phyloP scores from a whole-genome alignment of 2,888 invertebrate genomes.

The Caenorhabditis afra region DNA sequence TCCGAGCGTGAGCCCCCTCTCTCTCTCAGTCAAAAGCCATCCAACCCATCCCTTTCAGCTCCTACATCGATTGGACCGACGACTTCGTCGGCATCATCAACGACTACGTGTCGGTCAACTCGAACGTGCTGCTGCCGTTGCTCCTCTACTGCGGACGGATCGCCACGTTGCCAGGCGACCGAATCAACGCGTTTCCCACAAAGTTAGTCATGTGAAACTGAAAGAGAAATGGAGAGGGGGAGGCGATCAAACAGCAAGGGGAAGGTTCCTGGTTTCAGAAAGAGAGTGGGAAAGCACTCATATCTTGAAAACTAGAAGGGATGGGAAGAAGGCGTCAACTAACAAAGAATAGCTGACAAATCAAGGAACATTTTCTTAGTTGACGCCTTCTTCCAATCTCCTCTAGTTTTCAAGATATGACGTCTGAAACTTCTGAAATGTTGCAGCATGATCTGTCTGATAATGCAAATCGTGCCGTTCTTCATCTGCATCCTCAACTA shows the following conservation, averaged over 20 bases:
- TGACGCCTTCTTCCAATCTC: no score
- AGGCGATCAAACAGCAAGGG: not conserved
- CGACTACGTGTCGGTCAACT: constrained; percentile 63
- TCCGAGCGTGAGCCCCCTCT: constrained; percentile 36
- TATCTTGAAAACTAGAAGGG: no score
- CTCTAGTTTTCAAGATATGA: no score
- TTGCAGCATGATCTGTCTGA: constrained; percentile 64
- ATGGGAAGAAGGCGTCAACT: no score
- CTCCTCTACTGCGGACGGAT: constrained; percentile 64
- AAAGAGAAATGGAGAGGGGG: not conserved
- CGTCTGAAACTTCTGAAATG: no score
- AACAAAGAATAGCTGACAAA: no score
- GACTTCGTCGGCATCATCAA: constrained; percentile 52
- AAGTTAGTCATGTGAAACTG: constrained; percentile 41
- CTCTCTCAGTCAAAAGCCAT: no score
- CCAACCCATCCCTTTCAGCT: constrained; percentile 36
- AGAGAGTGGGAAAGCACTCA: no score
- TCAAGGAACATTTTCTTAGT: no score
- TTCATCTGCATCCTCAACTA: constrained; percentile 61
- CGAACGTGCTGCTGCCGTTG: constrained; percentile 53
- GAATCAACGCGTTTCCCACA: constrained; percentile 66
- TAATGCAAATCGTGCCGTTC: constrained; percentile 68
- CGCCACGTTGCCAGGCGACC: constrained; percentile 58
- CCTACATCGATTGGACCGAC: constrained; percentile 59
- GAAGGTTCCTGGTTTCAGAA: no score